Conservation (phyloP, 2,797 vertebrate species). For the Mus spretus region DNA sequence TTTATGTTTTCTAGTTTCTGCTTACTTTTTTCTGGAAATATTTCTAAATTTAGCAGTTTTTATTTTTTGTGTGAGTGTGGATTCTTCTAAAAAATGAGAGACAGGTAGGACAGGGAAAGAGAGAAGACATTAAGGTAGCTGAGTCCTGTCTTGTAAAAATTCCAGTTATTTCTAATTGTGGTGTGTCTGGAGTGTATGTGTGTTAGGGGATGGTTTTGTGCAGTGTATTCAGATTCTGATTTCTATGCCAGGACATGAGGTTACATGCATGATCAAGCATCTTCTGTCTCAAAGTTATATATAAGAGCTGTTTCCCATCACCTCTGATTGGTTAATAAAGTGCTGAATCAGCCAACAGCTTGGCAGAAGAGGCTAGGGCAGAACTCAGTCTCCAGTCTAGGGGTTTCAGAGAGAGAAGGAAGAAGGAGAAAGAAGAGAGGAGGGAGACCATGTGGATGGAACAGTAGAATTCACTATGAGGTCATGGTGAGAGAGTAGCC, state of each 20-base stretch:
- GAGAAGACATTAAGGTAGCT: neutral
- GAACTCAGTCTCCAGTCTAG: neutral
- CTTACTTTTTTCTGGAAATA: neutral
- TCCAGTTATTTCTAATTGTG: neutral
- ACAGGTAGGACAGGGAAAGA: neutral
- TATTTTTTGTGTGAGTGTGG: neutral
- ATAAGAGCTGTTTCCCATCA: neutral
- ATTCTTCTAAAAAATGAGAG: neutral
- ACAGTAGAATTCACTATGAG: neutral
- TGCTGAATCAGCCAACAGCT: neutral
- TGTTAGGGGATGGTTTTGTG: neutral
- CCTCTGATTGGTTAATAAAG: neutral
- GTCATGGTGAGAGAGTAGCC: neutral
- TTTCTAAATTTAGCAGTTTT: neutral
- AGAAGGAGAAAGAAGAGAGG: neutral
- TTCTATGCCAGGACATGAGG: neutral
- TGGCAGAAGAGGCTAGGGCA: neutral
- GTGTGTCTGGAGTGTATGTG: neutral
- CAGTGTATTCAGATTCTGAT: neutral
- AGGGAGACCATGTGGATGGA: neutral
- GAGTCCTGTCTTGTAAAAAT: neutral
- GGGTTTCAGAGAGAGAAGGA: neutral
- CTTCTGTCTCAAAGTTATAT: neutral
- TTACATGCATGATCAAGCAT: neutral
- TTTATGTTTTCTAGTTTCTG: neutral